These are phyloP conservation scores for Sciurus vulgaris DNA, from an alignment of 2,797 vertebrate species.

Conservation along the genomic window DNA sequence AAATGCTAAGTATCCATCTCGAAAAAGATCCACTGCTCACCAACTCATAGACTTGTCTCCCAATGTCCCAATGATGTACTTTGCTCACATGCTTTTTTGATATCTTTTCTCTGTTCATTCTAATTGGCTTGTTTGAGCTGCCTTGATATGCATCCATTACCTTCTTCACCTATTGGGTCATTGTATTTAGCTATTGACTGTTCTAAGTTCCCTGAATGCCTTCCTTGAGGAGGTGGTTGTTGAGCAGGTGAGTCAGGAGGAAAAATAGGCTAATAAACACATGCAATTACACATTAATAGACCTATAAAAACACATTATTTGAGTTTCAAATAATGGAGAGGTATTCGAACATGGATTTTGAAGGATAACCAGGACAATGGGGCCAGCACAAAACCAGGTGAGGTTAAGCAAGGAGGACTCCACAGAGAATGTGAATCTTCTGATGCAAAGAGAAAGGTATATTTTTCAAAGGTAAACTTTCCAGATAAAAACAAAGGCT, in stretches of 20 bases:
- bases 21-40: neutral
- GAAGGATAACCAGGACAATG: neutral
- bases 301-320: neutral
- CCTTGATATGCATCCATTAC: neutral
- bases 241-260: neutral
- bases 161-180: neutral
- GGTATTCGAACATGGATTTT: neutral
- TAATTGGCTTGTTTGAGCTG: constrained; percentile 10
- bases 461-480: constrained; percentile 26
- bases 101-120: constrained; percentile 46
- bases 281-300: neutral
- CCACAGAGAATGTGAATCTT: neutral
- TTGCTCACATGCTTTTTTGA: neutral
- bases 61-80: neutral
- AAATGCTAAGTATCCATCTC: neutral
- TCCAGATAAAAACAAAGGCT: constrained; percentile 18
- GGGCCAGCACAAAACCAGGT: neutral
- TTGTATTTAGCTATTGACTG: neutral
- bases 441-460: neutral
- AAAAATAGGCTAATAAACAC: neutral
- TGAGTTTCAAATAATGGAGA: neutral
- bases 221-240: neutral
- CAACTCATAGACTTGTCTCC: neutral
- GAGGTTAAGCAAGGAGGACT: neutral
- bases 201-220: neutral